Conservation (phyloP, 2,888 invertebrate genomes). For the Tenthredo mesomela region DNA sequence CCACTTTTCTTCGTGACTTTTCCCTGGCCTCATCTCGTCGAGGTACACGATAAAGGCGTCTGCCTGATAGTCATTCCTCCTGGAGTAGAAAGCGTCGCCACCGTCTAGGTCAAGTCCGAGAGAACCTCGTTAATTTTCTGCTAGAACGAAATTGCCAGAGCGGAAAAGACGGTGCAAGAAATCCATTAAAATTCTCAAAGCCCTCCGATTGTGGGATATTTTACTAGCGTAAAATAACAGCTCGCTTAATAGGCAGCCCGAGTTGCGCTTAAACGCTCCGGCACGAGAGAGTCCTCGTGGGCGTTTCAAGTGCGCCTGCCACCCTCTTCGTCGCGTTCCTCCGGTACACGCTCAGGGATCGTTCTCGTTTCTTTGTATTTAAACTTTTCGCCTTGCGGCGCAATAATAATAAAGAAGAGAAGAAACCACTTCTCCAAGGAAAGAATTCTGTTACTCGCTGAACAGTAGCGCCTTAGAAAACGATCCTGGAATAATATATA, state of each 20-base stretch:
- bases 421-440: background rate
- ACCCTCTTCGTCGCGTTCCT: conserved; percentile 42
- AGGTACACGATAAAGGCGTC: conserved; percentile 46
- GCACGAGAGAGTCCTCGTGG: conserved; percentile 49
- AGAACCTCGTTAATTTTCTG: conserved; percentile 39
- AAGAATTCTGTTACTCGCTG: conserved; percentile 16
- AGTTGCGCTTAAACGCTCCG: conserved; percentile 48
- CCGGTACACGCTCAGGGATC: conserved; percentile 6
- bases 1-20: conserved; percentile 15
- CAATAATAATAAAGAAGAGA: conserved; percentile 33
- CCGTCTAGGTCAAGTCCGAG: conserved; percentile 40
- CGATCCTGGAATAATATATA: background rate
- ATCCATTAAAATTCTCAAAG: conserved; percentile 49
- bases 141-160: conserved; percentile 5
- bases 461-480: background rate
- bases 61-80: conserved; percentile 36
- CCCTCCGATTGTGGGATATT: conserved; percentile 49
- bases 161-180: conserved; percentile 28
- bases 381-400: conserved; percentile 44
- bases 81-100: background rate
- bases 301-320: conserved; percentile 40
- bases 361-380: conserved; percentile 40
- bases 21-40: conserved; percentile 33
- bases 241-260: conserved; percentile 45
- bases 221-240: conserved; percentile 50